These are phyloP conservation scores for Heterotilapia buettikoferi DNA, from an alignment of 2,113 vertebrate species.

Conservation along the genomic window DNA sequence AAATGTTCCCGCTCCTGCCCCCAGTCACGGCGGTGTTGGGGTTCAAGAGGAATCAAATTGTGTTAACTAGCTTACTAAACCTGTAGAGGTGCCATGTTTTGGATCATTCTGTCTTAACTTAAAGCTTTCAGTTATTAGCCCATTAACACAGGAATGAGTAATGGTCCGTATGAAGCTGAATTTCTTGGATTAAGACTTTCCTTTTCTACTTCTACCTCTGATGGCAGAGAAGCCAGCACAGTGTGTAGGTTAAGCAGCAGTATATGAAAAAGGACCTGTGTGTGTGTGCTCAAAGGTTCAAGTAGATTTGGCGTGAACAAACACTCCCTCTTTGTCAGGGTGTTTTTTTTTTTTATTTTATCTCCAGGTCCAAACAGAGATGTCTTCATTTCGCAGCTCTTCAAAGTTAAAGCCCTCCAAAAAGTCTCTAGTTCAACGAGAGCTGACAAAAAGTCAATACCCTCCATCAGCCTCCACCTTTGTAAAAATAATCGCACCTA, in stretches of 20 bases:
- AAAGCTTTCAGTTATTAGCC: background rate
- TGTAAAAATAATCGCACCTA: background rate
- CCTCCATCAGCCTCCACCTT: background rate
- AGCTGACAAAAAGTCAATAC: conserved; percentile 38
- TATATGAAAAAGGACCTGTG: background rate
- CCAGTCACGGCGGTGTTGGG: background rate
- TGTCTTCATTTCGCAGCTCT: background rate
- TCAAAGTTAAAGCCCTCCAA: conserved; percentile 6
- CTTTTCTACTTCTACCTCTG: background rate
- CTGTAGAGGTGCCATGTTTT: accelerated
- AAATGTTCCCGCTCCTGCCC: background rate
- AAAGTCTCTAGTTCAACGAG: background rate
- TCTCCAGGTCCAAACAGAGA: background rate
- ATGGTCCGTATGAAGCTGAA: background rate
- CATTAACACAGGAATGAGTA: background rate
- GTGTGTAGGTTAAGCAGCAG: background rate
- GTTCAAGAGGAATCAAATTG: background rate
- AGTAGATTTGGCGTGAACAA: background rate
- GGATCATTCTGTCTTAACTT: background rate
- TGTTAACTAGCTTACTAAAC: background rate
- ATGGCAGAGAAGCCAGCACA: background rate
- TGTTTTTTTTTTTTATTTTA: background rate
- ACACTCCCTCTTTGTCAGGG: background rate
- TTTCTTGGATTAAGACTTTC: background rate
- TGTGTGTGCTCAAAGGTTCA: background rate